These are phyloP conservation scores for Lathronympha strigana DNA, from an alignment of 2,888 invertebrate species.

Conservation along the genomic window DNA sequence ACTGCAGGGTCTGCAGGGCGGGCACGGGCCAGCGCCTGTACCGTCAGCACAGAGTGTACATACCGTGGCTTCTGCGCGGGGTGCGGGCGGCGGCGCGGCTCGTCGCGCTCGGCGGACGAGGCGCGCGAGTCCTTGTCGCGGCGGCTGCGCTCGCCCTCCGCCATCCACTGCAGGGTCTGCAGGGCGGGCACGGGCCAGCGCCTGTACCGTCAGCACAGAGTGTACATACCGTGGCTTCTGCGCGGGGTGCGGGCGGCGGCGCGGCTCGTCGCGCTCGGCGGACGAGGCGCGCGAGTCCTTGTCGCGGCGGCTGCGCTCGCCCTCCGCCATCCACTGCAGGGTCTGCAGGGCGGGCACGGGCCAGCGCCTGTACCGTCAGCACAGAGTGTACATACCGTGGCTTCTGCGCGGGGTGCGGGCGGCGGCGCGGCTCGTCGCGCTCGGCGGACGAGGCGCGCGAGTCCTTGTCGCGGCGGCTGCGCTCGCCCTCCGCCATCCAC, in stretches of 20 bases:
- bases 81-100: slow-evolving; percentile 54
- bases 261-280: slow-evolving; percentile 55
- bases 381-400: slow-evolving; percentile 46
- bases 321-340: slow-evolving; percentile 75
- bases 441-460: slow-evolving; percentile 63
- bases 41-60: too few relatives aligned
- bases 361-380: not conserved
- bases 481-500: slow-evolving; percentile 72
- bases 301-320: slow-evolving; percentile 72
- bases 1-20: too few relatives aligned
- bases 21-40: too few relatives aligned
- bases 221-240: slow-evolving; percentile 47
- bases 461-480: slow-evolving; percentile 70
- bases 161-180: slow-evolving; percentile 78
- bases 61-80: slow-evolving; percentile 43
- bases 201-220: not conserved
- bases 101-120: slow-evolving; percentile 51
- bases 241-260: slow-evolving; percentile 51
- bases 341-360: not conserved
- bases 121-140: slow-evolving; percentile 51
- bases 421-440: slow-evolving; percentile 57
- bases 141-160: slow-evolving; percentile 76
- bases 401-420: slow-evolving; percentile 49
- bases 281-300: slow-evolving; percentile 46
- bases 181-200: too few relatives aligned